These are phyloP conservation scores for Hymenochirus boettgeri DNA, from an alignment of 2,113 vertebrate species.

Conservation along the genomic window DNA sequence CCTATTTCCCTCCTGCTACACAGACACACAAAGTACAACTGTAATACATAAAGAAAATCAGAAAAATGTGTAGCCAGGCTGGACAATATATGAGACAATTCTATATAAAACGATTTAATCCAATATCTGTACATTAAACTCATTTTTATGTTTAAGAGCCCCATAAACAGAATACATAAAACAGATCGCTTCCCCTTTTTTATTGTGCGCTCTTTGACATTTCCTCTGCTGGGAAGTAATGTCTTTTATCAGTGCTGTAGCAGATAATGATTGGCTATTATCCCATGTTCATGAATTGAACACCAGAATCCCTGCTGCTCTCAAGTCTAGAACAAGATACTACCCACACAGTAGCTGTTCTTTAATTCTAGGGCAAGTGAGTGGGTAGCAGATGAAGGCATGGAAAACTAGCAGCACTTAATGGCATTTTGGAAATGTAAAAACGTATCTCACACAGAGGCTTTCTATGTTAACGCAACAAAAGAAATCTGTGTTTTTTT, in stretches of 20 bases:
- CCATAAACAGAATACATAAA: too few species aligned
- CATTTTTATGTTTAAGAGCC: too few species aligned
- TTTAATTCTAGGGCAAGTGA: constrained; percentile 18
- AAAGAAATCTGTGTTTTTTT: too few species aligned
- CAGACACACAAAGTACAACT: too few species aligned
- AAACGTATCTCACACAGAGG: constrained; percentile 1
- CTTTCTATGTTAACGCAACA: background rate
- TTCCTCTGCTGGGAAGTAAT: background rate
- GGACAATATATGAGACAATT: too few species aligned
- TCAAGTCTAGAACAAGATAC: constrained; percentile 6
- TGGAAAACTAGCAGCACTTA: constrained; percentile 1
- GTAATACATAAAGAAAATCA: too few species aligned
- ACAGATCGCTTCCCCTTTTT: too few species aligned
- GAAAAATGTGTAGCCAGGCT: too few species aligned
- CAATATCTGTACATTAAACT: too few species aligned
- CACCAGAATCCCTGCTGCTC: background rate
- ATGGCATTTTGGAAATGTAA: constrained; percentile 8
- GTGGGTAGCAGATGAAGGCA: constrained; percentile 12
- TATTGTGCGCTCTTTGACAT: too few species aligned
- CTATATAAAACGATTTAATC: too few species aligned
- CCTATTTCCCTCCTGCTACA: too few species aligned
- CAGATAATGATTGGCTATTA: background rate
- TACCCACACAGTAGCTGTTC: constrained; percentile 25
- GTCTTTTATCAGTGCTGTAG: background rate
- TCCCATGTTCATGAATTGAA: background rate